phyloP scores from a whole-genome alignment of 2,888 invertebrate genomes.

The Hypercompe scribonia region DNA sequence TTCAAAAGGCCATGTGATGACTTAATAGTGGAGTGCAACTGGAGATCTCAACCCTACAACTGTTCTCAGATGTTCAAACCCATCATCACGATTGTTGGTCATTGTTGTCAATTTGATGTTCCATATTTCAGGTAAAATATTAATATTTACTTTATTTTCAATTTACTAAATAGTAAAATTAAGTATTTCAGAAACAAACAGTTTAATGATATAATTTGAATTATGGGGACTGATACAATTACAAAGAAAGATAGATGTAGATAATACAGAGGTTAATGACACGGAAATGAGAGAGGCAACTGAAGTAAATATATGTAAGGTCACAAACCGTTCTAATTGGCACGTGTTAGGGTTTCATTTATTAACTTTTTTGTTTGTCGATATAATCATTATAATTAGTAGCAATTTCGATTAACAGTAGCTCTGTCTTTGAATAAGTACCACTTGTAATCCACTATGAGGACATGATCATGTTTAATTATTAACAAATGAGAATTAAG shows the following conservation, averaged over 20 bases:
- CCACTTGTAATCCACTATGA: not conserved
- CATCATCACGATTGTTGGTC: conserved; percentile 62
- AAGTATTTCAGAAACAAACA: too few relatives aligned
- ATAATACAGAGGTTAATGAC: not conserved
- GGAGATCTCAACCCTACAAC: conserved; percentile 67
- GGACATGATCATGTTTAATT: not conserved
- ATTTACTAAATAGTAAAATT: not conserved
- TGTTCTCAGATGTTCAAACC: conserved; percentile 72
- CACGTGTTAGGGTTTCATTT: not conserved
- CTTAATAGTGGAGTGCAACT: conserved; percentile 63
- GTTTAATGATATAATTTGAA: not conserved
- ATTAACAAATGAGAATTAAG: not conserved
- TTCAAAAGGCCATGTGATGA: conserved; percentile 70
- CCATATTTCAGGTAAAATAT: conserved; percentile 65
- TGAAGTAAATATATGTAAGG: not conserved
- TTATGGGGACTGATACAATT: not conserved
- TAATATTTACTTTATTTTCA: not conserved
- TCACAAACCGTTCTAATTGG: not conserved
- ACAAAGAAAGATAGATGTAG: too few relatives aligned
- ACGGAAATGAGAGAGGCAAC: not conserved
- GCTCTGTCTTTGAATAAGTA: not conserved
- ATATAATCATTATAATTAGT: not conserved
- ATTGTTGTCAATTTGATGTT: conserved; percentile 77
- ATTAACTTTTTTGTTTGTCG: not conserved
- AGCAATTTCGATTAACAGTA: not conserved